phyloP scores from a whole-genome alignment of 1,140 invertebrate species.

The Pogonomyrmex barbatus region DNA sequence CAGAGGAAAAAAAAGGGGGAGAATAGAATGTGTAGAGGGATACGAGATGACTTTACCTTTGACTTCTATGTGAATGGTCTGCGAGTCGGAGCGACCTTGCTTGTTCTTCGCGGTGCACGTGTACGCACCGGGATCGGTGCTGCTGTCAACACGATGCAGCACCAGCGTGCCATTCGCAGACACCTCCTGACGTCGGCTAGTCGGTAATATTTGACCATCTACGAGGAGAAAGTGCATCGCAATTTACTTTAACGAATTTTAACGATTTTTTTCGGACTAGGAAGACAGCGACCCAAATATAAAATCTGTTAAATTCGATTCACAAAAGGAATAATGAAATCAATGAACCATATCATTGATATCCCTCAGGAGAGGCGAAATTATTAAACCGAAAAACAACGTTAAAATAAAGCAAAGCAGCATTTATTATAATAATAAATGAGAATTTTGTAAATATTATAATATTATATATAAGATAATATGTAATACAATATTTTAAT shows the following conservation, averaged over 20 bases:
- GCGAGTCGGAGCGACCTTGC: conserved; percentile 92
- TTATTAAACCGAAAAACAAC: not conserved
- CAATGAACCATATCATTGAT: not conserved
- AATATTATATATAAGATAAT: too few species aligned
- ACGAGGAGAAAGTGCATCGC: conserved; percentile 42
- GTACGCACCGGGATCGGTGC: conserved; percentile 92
- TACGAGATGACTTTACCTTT: conserved; percentile 88
- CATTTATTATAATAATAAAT: not conserved
- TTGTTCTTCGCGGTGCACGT: conserved; percentile 95
- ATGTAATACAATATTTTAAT: too few species aligned
- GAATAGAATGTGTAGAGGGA: too few species aligned
- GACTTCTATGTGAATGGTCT: conserved; percentile 94
- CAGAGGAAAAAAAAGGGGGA: not conserved
- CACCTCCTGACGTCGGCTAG: conserved; percentile 94
- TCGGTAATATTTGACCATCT: conserved; percentile 93
- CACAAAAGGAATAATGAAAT: not conserved
- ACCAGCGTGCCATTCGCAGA: conserved; percentile 95
- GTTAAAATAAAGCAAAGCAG: not conserved
- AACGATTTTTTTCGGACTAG: not conserved
- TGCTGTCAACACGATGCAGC: conserved; percentile 90
- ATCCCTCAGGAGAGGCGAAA: not conserved
- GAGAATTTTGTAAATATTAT: not conserved
- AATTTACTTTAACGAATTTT: not conserved
- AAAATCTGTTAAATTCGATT: not conserved
- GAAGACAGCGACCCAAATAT: not conserved